Base-by-base conservation (phyloP, 2,797 vertebrate species). In the Limnodromus scolopaceus region DNA sequence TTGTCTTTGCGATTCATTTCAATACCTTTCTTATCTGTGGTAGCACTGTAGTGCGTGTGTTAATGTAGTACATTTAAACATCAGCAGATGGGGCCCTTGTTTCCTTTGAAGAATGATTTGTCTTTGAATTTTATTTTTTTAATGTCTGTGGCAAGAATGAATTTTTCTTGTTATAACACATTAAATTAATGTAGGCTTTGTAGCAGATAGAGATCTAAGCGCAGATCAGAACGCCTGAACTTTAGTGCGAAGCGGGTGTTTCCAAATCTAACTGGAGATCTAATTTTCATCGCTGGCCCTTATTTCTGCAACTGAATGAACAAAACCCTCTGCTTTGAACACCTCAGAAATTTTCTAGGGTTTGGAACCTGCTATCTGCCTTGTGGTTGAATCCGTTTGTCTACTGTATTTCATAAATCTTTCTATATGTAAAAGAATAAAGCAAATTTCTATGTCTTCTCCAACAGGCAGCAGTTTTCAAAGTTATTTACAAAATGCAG, bases 51-150 rank as follows among this genome's bases (percentile, higher is more conserved):
- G 89, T 92, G 83, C 5, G 0, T 94, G 95, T 96, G 95, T 92
- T 97, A 97, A 97, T 98, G 98, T 97, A 98, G 97, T 98, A 97
- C 98, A 91, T 97, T 97, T 95, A 98, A 98, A 91, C 96, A 98
- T 97, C 98, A 98, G 98, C 97, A 98, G 98, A 98, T 98, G 98
- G 98, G 98, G 98, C 98, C 98, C 97, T 98, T 98, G 98, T 95
- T 98, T 98, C 97, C 98, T 98, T 97, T 98, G 98, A 98, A 98
- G 97, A 97, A 96, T 87, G 76, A 87, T 89, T 95, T 93, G 70
- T 63, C 97, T 98, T 92, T 97, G 96, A 92, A 96, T 98, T 97
- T 96, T 80, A 90, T 97, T 95, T 96, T 84, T 96, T 96, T 96
- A 89, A 86, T 92, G 75, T 97, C 93, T 97, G 84, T 89, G 66